Percentiles rank a stretch among this genome's conserved stretches.
phyloP scores from a whole-genome alignment of 2,888 invertebrate species.

The Eristalinus aeneus region DNA sequence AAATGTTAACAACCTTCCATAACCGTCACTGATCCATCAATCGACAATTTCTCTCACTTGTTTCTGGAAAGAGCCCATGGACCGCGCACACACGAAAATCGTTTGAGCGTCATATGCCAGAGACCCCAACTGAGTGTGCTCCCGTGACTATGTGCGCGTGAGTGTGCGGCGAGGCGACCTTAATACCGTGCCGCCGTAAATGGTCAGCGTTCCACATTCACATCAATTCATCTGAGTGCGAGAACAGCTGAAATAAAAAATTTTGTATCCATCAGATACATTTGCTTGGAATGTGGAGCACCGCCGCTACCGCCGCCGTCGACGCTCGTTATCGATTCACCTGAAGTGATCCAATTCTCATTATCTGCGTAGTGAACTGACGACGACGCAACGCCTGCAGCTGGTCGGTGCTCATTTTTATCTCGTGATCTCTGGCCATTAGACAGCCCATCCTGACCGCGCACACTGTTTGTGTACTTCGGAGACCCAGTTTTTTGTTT shows the following conservation, averaged over 20 bases:
- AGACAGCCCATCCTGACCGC: background rate
- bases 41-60: slow-evolving; percentile 2
- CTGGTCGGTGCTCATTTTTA: background rate
- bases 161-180: slow-evolving; percentile 26
- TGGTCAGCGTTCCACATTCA: slow-evolving; percentile 40
- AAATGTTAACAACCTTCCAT: slow-evolving; percentile 11
- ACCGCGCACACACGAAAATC: background rate
- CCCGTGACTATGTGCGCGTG: background rate
- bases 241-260: background rate
- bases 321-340: background rate
- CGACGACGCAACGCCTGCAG: background rate
- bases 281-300: background rate
- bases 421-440: background rate
- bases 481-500: background rate
- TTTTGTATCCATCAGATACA: slow-evolving; percentile 4
- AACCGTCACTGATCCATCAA: slow-evolving; percentile 6
- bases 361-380: background rate
- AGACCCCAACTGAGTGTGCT: background rate
- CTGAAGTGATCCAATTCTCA: slow-evolving; percentile 33
- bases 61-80: slow-evolving; percentile 1
- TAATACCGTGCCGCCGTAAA: slow-evolving; percentile 35
- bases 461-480: background rate
- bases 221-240: background rate
- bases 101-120: slow-evolving; percentile 19
- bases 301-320: too few relatives aligned